Evolutionary conservation across 1,140 invertebrate genomes (phyloP), one percentile per base, ranked within the genome.

Genomic region (Ostrea edulis): DNA sequence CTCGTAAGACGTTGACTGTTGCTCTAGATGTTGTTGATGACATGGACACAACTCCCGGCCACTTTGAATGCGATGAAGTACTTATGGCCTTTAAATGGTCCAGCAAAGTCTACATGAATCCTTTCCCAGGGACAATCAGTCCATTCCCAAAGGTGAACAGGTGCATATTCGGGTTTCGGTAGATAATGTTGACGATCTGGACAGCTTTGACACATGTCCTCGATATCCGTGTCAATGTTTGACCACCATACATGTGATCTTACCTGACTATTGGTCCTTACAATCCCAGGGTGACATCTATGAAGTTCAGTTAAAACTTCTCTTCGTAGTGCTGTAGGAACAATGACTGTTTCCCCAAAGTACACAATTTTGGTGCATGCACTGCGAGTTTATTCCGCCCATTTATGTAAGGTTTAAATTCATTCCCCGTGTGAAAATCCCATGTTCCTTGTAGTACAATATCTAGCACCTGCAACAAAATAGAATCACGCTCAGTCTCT

Each of bases 171-270:
- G 54, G 85, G 88, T 44, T 12, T 53, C 25, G 52, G 58, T 83
- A 55, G 14, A 44, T 20, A 22, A 20, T 52, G 29, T 77, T 87
- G 86, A 88, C 96, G 96, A 52, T 92, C 91, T 29, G 92, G 91
- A 90, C 96, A 96, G 0, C 55, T 53, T 88, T 94, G 94, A 7
- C 95, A 93, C 29, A 92, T 89, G 25, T 91, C 71, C 86, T 94
- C 93, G 29, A 96, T 95, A 20, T 95, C 94, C 44, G 88, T 55
- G 88, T 96, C 95, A 0, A 96, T 94, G 0, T 91, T 91, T 8
- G 94, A 94, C 95, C 95, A 96, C 95, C 95, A 96, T 8, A 96
- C 93, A 90, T 96, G 95, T 12, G 89, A 90, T 51, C 96, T 85
- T 3, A 96, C 93, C 17, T 95, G 82, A 3, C 93, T 89, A 91